Percentiles rank a stretch among this genome's conserved stretches.
These are phyloP conservation scores for Sylvia atricapilla DNA, from an alignment of 2,113 vertebrate genomes.

Conservation along the genomic window DNA sequence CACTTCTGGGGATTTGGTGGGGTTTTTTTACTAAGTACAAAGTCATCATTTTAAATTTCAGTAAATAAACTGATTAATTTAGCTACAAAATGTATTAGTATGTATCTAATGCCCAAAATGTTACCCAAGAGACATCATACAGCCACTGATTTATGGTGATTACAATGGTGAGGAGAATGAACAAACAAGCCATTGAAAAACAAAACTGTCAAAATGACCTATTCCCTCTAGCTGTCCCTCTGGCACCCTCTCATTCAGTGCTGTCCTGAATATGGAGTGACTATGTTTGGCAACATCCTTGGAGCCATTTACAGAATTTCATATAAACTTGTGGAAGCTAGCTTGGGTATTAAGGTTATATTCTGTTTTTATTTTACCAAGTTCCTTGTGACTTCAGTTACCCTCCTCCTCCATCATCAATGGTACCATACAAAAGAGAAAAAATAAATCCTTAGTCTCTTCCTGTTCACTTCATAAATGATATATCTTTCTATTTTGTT, in stretches of 20 bases:
- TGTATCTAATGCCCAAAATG: background rate
- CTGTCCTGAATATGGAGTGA: background rate
- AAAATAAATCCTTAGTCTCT: background rate
- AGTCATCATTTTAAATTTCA: conserved; percentile 17
- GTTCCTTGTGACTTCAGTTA: background rate
- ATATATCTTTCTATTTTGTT: background rate
- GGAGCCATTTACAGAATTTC: background rate
- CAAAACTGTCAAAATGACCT: background rate
- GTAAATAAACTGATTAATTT: conserved; percentile 4
- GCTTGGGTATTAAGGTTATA: background rate
- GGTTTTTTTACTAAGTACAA: background rate
- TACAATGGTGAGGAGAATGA: background rate
- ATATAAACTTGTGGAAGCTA: background rate
- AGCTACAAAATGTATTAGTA: background rate
- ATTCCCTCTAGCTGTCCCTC: background rate
- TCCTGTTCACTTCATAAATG: background rate
- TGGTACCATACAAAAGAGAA: background rate
- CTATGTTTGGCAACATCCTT: background rate
- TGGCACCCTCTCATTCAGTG: accelerated
- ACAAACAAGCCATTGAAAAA: background rate
- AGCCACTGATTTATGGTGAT: conserved; percentile 9
- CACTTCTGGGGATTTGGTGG: background rate
- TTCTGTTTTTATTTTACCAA: background rate
- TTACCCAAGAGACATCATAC: background rate
- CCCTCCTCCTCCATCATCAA: background rate